phyloP scores from a whole-genome alignment of 2,888 invertebrate genomes.

The Drosophila hawaiiensis region DNA sequence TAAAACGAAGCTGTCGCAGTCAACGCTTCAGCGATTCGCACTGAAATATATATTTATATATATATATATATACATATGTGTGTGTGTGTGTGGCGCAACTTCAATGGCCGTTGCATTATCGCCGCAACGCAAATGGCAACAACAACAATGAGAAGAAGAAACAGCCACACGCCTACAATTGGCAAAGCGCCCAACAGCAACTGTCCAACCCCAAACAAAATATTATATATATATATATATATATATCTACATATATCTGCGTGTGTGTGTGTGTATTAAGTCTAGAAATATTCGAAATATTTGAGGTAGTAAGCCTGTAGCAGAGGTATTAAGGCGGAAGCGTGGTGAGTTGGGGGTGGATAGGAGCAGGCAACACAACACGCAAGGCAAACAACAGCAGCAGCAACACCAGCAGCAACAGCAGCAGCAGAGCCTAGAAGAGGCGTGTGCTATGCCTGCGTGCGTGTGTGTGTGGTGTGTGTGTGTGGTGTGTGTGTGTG shows the following conservation, averaged over 20 bases:
- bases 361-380: conserved; percentile 26
- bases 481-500: conserved; percentile 15
- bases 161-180: conserved; percentile 59
- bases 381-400: conserved; percentile 42
- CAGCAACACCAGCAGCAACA: not conserved
- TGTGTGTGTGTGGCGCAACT: conserved; percentile 54
- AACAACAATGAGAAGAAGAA: conserved; percentile 29
- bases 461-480: conserved; percentile 9
- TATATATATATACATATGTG: conserved; percentile 1
- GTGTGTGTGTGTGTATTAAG: conserved; percentile 40
- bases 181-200: conserved; percentile 50
- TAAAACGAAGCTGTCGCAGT: conserved; percentile 47
- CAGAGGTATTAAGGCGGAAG: not conserved
- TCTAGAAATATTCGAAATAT: conserved; percentile 70
- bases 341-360: not conserved
- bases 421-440: conserved; percentile 50
- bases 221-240: not conserved
- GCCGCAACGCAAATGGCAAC: conserved; percentile 49
- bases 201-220: conserved; percentile 53
- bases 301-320: conserved; percentile 32
- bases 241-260: not conserved
- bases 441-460: conserved; percentile 51
- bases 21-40: conserved; percentile 71
- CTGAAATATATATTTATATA: conserved; percentile 24
- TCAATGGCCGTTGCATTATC: conserved; percentile 70